Percentiles rank a stretch among this genome's conserved stretches.
phyloP scores from a whole-genome alignment of 2,113 vertebrate species.

The human region GRCh38 chr2:207964501-207965000 shows the following conservation, averaged over 20 bases:
- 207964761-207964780: conserved; percentile 42
- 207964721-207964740: background rate
- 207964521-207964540: background rate
- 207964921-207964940: conserved; percentile 1
- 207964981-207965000: conserved; percentile 22
- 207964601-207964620: background rate
- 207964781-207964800: conserved; percentile 48
- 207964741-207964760: background rate
- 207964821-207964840: background rate
- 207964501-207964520: background rate
- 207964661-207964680: background rate
- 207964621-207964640: background rate
- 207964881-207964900: background rate
- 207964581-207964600: background rate
- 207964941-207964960: conserved; percentile 49
- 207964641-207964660: background rate
- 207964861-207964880: background rate
- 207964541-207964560: background rate
- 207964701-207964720: background rate
- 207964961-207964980: background rate
- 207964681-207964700: background rate
- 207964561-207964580: background rate
- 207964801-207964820: background rate
- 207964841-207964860: conserved; percentile 47
- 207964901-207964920: background rate